phyloP scores from a whole-genome alignment of 2,888 invertebrate genomes.

The Elysia crispata region DNA sequence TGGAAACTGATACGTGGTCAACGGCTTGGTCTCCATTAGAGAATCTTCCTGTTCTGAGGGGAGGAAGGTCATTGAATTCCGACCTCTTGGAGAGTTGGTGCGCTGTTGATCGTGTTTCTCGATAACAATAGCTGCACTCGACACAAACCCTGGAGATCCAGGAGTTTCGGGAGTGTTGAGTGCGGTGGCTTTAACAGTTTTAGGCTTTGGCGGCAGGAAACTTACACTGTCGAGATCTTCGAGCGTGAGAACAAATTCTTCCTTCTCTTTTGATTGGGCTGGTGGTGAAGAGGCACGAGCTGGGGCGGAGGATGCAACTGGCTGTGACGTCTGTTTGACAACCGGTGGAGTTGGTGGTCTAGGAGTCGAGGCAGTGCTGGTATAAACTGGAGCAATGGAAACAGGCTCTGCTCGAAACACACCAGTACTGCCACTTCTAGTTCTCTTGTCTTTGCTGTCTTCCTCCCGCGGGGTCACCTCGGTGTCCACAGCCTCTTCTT shows the following conservation, averaged over 20 bases:
- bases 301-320: not conserved
- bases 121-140: conserved; percentile 21
- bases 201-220: conserved; percentile 45
- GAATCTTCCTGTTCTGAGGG: not conserved
- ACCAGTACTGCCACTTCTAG: conserved; percentile 1
- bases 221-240: conserved; percentile 60
- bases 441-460: not conserved
- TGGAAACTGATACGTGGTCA: too few relatives aligned
- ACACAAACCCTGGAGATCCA: not conserved
- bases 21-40: too few relatives aligned
- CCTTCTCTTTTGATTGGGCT: conserved; percentile 52
- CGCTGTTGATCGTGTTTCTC: not conserved
- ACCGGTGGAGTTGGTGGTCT: conserved; percentile 14
- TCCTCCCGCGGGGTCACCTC: conserved; percentile 51
- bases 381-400: conserved; percentile 21
- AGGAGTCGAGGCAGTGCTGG: not conserved
- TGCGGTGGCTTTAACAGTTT: not conserved
- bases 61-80: conserved; percentile 21
- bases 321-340: not conserved
- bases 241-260: conserved; percentile 69
- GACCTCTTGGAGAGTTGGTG: not conserved
- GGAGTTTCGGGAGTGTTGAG: not conserved
- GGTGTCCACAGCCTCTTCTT: conserved; percentile 48
- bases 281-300: not conserved
- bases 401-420: conserved; percentile 42